Evolutionary conservation across 1,140 invertebrate genomes (phyloP), one percentile per base, ranked within the genome.

Genomic region (Plutomurus gul): DNA sequence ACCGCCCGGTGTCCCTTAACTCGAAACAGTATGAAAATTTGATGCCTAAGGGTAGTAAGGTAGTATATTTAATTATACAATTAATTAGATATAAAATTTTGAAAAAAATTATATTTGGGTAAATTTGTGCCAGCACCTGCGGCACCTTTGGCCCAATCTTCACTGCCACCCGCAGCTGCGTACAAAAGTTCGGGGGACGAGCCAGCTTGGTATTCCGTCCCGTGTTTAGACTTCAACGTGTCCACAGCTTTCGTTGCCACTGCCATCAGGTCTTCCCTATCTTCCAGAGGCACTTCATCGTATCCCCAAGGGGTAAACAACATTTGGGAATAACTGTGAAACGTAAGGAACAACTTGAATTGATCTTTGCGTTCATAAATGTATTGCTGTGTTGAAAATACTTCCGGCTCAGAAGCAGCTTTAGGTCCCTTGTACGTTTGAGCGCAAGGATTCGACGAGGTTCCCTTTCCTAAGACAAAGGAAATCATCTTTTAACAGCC

Each of bases 381-480:
- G 83, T 90, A 90, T 85, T 92, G 91, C n/a, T 90, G 88, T 39
- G 93, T 89, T 0, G 94, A 92, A 84, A 88, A 89, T 5, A 95
- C 94, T 87, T 99, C 97, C 0, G 94, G 93, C 87, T 99, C 97
- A 0, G 95, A 97, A 86, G 98, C 98, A 0, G 96, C 90, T 10
- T 88, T 87, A 0, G 90, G 88, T n/a, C 97, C 97, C 13, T 93
- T 91, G 86, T 93, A 99, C 1, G 92, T 96, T 81, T 97, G 94
- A 22, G 92, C 91, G 86, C 97, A 99, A 0, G 94, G 93, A 87
- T 95, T 92, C 16, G 88, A 90, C n/a, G 94, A 95, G 11, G 94
- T 90, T 4, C 95, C 95, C 46, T 80, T 80, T 10, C 79, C 78
- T 80, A 40, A 46, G 47, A 51, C n/a, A n/a, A n/a, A n/a, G 43